A percentile compares a stretch with the other conserved stretches of the same genome.
Evolutionary conservation across 2,888 invertebrate species (phyloP).

Genomic region (Scaptomyza caliginosa): DNA sequence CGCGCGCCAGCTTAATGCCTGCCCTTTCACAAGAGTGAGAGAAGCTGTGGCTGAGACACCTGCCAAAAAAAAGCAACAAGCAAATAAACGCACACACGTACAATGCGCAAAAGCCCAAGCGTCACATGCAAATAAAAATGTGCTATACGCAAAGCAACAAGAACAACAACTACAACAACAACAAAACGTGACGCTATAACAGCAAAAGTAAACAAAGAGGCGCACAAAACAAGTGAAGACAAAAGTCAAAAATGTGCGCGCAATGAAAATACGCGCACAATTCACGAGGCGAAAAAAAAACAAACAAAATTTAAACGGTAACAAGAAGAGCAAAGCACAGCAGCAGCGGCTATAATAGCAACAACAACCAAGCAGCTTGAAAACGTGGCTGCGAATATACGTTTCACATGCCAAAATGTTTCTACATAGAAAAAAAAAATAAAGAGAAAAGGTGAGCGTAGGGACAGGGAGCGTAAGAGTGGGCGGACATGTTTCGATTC

Average conservation of each 20-base stretch:
- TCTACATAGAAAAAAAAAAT: conserved; percentile 10
- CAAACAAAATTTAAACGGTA: conserved; percentile 32
- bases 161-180: conserved; percentile 28
- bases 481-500: conserved; percentile 42
- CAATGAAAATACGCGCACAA: conserved; percentile 37
- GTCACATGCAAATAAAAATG: conserved; percentile 52
- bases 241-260: conserved; percentile 41
- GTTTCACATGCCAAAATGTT: conserved; percentile 56
- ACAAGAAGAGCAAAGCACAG: conserved; percentile 22
- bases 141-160: conserved; percentile 12
- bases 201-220: conserved; percentile 45
- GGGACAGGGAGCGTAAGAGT: background rate
- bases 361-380: conserved; percentile 12
- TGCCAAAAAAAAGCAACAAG: conserved; percentile 63
- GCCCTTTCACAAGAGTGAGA: conserved; percentile 5
- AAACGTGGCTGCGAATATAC: conserved; percentile 30
- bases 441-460: background rate
- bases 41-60: conserved; percentile 28
- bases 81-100: conserved; percentile 39
- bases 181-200: conserved; percentile 60
- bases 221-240: conserved; percentile 3
- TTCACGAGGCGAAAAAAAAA: conserved; percentile 25
- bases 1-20: conserved; percentile 33
- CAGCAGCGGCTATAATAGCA: conserved; percentile 10
- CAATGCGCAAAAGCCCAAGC: conserved; percentile 35